These are phyloP conservation scores for Gandaritis pyraliata DNA, from an alignment of 2,888 invertebrate genomes.

Conservation along the genomic window DNA sequence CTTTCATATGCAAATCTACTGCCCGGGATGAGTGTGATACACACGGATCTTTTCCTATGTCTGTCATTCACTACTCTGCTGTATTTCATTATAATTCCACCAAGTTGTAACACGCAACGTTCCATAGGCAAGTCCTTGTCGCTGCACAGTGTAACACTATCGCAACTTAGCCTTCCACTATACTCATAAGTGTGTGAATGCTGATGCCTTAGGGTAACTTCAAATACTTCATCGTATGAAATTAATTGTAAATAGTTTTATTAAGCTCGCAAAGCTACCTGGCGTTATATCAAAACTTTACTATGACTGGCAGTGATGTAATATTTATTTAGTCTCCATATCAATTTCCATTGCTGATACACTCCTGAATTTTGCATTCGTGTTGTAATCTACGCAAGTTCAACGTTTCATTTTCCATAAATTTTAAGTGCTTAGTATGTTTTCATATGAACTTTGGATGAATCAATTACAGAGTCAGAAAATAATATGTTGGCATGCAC, in stretches of 20 bases:
- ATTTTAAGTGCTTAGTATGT: not conserved
- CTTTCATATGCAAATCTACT: conserved; percentile 76
- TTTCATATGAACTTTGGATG: not conserved
- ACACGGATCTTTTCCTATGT: conserved; percentile 19
- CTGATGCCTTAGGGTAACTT: too few relatives aligned
- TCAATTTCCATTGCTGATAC: conserved; percentile 56
- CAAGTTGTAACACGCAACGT: too few relatives aligned
- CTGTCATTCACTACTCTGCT: too few relatives aligned
- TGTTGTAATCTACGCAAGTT: conserved; percentile 40
- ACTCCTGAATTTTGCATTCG: conserved; percentile 49
- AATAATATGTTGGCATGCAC: not conserved
- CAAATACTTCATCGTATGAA: too few relatives aligned
- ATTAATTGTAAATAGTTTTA: too few relatives aligned
- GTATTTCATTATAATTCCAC: too few relatives aligned
- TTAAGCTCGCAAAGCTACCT: not conserved
- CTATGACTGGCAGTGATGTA: conserved; percentile 51
- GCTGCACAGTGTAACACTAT: too few relatives aligned
- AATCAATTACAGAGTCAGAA: not conserved
- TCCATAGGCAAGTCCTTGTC: too few relatives aligned
- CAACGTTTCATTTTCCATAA: conserved; percentile 3
- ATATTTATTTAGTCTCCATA: conserved; percentile 64
- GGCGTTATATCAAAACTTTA: conserved; percentile 43
- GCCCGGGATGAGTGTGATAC: conserved; percentile 38
- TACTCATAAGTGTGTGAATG: too few relatives aligned
- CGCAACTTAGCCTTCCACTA: too few relatives aligned